Percentiles rank a stretch among this genome's conserved stretches.
phyloP scores from a whole-genome alignment of 2,888 invertebrate species.

The Dexiosoma caninum region DNA sequence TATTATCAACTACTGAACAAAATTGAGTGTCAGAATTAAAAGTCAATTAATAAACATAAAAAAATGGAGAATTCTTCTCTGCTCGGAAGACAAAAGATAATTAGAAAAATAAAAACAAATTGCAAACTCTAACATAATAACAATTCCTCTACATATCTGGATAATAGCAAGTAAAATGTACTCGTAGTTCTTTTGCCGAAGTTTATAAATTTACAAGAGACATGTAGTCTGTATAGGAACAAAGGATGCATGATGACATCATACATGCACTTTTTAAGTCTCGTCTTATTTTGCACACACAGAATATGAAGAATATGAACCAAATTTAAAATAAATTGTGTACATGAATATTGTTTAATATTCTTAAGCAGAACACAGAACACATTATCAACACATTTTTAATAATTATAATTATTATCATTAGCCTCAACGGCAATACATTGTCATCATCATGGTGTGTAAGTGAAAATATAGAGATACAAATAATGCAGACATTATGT shows the following conservation, averaged over 20 bases:
- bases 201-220: constrained; percentile 1
- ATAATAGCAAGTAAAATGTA: neutral
- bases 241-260: neutral
- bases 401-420: constrained; percentile 34
- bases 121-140: constrained; percentile 35
- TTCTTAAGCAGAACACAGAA: neutral
- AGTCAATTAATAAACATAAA: constrained; percentile 60
- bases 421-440: neutral
- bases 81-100: neutral
- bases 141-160: neutral
- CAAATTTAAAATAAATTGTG: constrained; percentile 12
- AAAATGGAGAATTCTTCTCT: constrained; percentile 41
- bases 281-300: neutral
- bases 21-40: constrained; percentile 62
- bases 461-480: constrained; percentile 50
- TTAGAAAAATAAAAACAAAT: neutral
- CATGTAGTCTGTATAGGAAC: neutral
- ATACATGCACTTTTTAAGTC: neutral
- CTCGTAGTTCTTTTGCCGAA: constrained; percentile 35
- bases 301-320: constrained; percentile 8
- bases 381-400: constrained; percentile 44
- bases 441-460: constrained; percentile 25
- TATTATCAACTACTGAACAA: constrained; percentile 56
- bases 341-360: neutral
- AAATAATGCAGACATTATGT: constrained; percentile 44